Percentiles rank a stretch among this genome's conserved stretches.
These are phyloP conservation scores for Erinaceus europaeus DNA, from an alignment of 2,113 vertebrate species.

Conservation along the genomic window DNA sequence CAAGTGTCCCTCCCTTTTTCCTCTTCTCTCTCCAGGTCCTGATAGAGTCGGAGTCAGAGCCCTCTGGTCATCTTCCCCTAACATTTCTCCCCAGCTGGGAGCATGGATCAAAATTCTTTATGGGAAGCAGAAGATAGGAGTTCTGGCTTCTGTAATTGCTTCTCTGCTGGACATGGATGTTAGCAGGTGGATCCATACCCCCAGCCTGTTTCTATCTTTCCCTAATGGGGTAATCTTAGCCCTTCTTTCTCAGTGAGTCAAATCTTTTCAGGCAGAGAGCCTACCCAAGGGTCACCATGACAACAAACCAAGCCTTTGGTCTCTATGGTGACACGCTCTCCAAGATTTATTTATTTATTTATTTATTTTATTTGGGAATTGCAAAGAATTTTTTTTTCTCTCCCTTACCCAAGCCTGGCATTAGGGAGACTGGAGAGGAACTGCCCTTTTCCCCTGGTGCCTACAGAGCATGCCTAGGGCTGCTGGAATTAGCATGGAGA, in stretches of 20 bases:
- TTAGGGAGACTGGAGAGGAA: not conserved
- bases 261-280: slow-evolving; percentile 29
- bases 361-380: slow-evolving; percentile 62
- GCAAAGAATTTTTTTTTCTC: slow-evolving; percentile 63
- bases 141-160: too few species aligned
- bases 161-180: too few species aligned
- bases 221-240: too few species aligned
- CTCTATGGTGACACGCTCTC: slow-evolving; percentile 60
- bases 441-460: not conserved
- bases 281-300: slow-evolving; percentile 52
- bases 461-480: not conserved
- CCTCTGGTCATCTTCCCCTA: too few species aligned
- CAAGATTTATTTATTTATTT: slow-evolving; percentile 69
- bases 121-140: too few species aligned
- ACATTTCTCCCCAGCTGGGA: too few species aligned
- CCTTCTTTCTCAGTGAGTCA: not conserved
- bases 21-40: too few species aligned
- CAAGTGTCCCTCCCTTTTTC: too few species aligned
- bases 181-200: too few species aligned
- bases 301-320: slow-evolving; percentile 63
- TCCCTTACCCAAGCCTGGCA: slow-evolving; percentile 12
- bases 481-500: not conserved
- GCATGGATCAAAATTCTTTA: too few species aligned
- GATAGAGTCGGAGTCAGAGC: too few species aligned
- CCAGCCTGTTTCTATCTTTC: too few species aligned